Conservation (phyloP, 2,888 invertebrate genomes). For the Diabrotica balteata region DNA sequence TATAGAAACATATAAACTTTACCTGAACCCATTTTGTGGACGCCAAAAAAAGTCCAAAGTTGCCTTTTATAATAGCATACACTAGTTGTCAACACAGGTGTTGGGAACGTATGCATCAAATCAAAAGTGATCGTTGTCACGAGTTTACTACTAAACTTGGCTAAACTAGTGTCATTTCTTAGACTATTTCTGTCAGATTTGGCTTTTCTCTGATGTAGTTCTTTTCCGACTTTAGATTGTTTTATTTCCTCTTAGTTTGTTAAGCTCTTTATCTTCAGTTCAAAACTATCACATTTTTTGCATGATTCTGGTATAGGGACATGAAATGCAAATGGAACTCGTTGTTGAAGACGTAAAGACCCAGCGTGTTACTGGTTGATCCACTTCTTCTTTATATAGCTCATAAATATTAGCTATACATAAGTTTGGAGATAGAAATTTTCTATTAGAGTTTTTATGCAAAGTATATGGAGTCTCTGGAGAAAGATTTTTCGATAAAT, state of each 20-base stretch:
- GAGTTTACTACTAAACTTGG: background rate
- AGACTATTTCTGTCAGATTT: background rate
- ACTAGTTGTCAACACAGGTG: slow-evolving; percentile 37
- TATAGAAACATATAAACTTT: background rate
- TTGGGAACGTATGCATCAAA: slow-evolving; percentile 19
- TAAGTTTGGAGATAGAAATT: too few relatives aligned
- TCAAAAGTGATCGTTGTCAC: slow-evolving; percentile 23
- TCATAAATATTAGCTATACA: too few relatives aligned
- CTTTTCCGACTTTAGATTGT: background rate
- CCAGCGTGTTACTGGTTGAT: too few relatives aligned
- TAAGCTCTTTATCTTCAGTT: background rate
- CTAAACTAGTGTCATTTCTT: background rate
- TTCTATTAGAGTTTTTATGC: too few relatives aligned
- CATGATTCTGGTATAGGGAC: background rate
- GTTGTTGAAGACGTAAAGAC: too few relatives aligned
- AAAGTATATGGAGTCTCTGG: too few relatives aligned
- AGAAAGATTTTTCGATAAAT: too few relatives aligned
- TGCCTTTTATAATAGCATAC: slow-evolving; percentile 44
- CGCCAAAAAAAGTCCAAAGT: slow-evolving; percentile 31
- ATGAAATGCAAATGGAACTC: background rate
- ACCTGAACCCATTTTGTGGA: background rate
- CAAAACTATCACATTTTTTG: background rate
- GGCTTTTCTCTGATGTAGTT: background rate
- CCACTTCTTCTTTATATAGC: too few relatives aligned
- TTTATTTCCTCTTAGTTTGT: background rate